A percentile compares a stretch with the other conserved stretches of the same genome.
Conservation (phyloP, 2,888 invertebrate species). For the Palloptera scutellata region DNA sequence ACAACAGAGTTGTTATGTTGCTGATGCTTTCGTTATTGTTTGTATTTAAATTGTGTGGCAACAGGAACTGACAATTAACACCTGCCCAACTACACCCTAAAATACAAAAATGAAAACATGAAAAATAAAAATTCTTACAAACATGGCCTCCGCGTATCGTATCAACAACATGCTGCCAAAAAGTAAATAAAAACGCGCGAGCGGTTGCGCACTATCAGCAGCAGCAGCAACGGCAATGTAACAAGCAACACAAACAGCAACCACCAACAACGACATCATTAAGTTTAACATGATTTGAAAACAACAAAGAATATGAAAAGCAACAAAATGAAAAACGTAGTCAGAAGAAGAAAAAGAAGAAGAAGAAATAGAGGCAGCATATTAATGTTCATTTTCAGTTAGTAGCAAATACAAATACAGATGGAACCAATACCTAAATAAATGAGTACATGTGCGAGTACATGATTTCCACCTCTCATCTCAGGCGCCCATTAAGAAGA, state of each 20-base stretch:
- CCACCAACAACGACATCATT: conserved; percentile 22
- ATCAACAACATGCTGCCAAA: no score
- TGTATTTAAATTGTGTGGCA: not conserved
- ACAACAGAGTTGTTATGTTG: no score
- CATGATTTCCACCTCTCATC: no score
- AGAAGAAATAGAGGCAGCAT: no score
- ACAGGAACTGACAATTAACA: conserved; percentile 48
- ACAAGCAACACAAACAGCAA: conserved; percentile 23
- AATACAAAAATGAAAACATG: conserved; percentile 2
- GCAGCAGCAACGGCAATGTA: conserved; percentile 19
- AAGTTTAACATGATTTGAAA: conserved; percentile 20
- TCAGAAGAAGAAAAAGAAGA: no score
- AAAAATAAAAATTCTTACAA: no score
- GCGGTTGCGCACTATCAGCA: conserved; percentile 2
- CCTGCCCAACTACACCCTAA: conserved; percentile 40
- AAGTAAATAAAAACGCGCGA: not conserved
- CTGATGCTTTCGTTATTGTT: no score
- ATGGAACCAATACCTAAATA: no score
- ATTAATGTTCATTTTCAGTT: no score
- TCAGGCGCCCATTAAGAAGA: conserved; percentile 43
- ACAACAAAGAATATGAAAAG: conserved; percentile 19
- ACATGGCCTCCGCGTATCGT: no score
- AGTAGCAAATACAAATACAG: no score
- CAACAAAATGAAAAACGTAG: conserved; percentile 15
- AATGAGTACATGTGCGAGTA: no score